Evolutionary conservation across 1,140 invertebrate species (phyloP).

Genomic region (Drosophila athabasca): DNA sequence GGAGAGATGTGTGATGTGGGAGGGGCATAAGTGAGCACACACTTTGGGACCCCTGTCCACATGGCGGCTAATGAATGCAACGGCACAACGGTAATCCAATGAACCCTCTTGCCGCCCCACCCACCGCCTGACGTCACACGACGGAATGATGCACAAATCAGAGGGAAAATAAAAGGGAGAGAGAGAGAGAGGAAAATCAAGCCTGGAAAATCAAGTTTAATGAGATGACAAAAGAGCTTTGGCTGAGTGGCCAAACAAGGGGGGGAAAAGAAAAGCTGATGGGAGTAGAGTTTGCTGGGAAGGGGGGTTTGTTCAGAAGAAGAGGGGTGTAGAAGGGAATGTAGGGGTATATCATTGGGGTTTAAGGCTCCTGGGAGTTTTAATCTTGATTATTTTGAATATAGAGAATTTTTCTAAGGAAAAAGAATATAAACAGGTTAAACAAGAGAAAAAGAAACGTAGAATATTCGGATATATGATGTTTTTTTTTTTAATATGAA

Average conservation of each 20-base stretch:
- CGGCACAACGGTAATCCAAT: conserved; percentile 29
- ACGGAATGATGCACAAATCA: conserved; percentile 14
- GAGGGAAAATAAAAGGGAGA: not conserved
- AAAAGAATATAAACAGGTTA: too few relatives aligned
- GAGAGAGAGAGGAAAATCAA: conserved; percentile 1
- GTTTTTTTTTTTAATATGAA: too few relatives aligned
- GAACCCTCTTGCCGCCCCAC: not conserved
- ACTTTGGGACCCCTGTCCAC: not conserved
- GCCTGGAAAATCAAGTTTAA: conserved; percentile 27
- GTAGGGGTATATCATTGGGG: too few relatives aligned
- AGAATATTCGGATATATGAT: too few relatives aligned
- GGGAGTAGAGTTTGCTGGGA: not conserved
- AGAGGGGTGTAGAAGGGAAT: too few relatives aligned
- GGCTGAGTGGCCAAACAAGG: not conserved
- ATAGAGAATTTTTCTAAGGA: too few relatives aligned
- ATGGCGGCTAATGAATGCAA: conserved; percentile 46
- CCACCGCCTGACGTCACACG: conserved; percentile 10
- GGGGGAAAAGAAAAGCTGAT: not conserved
- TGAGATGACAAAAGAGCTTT: conserved; percentile 26
- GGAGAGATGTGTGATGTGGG: not conserved
- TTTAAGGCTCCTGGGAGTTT: too few relatives aligned
- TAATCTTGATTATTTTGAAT: too few relatives aligned
- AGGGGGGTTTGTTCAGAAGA: not conserved
- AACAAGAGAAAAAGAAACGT: too few relatives aligned
- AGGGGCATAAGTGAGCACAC: conserved; percentile 10